Evolutionary conservation across 1,140 invertebrate species (phyloP), one percentile per base, ranked within the genome.

Genomic region (Tribolium madens): DNA sequence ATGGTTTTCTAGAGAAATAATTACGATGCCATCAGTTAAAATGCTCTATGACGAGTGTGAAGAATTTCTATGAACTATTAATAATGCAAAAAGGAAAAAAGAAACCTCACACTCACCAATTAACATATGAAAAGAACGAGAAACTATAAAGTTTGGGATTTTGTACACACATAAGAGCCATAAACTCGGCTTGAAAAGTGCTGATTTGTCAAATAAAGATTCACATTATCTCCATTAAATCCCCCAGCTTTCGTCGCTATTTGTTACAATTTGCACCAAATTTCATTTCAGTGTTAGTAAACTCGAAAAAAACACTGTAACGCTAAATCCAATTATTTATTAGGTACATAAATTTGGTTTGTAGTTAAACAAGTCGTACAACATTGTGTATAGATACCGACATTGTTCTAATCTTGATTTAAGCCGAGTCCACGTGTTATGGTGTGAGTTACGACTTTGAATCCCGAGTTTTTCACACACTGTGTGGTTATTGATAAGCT

Each of bases 321-420:
- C 12, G 9, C 57, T 26, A 26, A 36, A 33, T 64, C 57, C 57
- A 64, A 64, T 64, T 64, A 64, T 64, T 64, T 33, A 64, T 64
- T 64, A 14, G 18, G 26, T 64, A 64, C 57, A 64, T 64, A 64
- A 64, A 64, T 64, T 64, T 64, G 9, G 57, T 64, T 57, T 64
- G 21, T 64, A 13, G 57, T 64, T 57, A 21, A 18, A 57, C 52
- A n/a, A 26, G n/a, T 64, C 57, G 57, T 64, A 64, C 17, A 64
- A n/a, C 21, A 14, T 64, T 64, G 57, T n/a, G n/a, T n/a, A n/a
- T 64, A 14, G 57, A 14, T 64, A 64, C 57, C 57, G 57, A 64
- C 57, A 64, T 64, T 64, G 57, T 64, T 64, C 57, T 64, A 64
- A 64, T 64, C 57, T 64, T 64, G 57, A 64, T 64, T 64, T 64